phyloP scores from a whole-genome alignment of 2,888 invertebrate genomes.

The Argyresthia goedartella region DNA sequence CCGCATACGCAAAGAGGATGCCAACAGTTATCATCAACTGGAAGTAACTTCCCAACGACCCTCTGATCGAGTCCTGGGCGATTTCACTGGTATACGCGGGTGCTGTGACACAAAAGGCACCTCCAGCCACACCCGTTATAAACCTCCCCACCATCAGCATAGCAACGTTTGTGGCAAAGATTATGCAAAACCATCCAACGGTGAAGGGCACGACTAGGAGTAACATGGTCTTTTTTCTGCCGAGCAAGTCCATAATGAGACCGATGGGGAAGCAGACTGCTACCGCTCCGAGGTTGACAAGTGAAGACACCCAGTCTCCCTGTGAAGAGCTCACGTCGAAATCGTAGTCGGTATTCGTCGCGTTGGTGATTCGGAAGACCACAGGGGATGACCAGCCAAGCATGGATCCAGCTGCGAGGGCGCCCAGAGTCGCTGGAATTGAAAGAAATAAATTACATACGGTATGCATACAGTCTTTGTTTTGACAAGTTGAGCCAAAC shows the following conservation, averaged over 20 bases:
- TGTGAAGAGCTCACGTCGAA: conserved; percentile 61
- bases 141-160: conserved; percentile 78
- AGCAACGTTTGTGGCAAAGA: conserved; percentile 73
- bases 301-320: conserved; percentile 80
- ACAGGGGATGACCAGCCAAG: conserved; percentile 86
- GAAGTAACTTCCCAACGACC: conserved; percentile 87
- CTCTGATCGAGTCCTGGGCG: conserved; percentile 85
- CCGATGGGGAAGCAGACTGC: conserved; percentile 81
- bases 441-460: neutral
- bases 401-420: conserved; percentile 81
- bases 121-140: conserved; percentile 80
- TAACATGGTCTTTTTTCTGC: conserved; percentile 80
- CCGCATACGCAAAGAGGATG: conserved; percentile 80
- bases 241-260: conserved; percentile 75
- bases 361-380: conserved; percentile 49
- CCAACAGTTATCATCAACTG: conserved; percentile 89
- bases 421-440: conserved; percentile 79
- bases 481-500: too few species aligned
- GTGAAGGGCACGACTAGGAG: conserved; percentile 76
- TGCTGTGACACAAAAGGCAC: conserved; percentile 85
- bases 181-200: conserved; percentile 80
- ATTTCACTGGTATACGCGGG: conserved; percentile 91
- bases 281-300: conserved; percentile 81
- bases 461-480: too few species aligned
- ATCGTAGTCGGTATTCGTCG: conserved; percentile 57